phyloP scores from a whole-genome alignment of 2,113 vertebrate species.

The Tragelaphus imberbis region DNA sequence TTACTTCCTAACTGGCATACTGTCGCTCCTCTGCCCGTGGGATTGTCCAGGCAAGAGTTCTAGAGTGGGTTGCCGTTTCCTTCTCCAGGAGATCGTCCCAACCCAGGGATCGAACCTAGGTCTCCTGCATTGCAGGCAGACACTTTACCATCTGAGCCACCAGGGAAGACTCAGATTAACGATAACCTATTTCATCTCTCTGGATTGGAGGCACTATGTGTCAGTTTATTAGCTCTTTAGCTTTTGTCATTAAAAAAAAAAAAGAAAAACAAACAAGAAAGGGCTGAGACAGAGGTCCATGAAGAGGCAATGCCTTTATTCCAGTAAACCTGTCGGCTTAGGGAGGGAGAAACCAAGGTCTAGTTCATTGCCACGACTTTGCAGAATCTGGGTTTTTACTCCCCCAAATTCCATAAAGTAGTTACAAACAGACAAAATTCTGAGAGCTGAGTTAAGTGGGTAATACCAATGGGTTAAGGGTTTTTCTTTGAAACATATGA shows the following conservation, averaged over 20 bases:
- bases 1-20: not conserved
- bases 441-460: not conserved
- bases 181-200: not conserved
- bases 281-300: not conserved
- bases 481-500: not conserved
- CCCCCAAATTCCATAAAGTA: not conserved
- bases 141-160: no score
- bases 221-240: not conserved
- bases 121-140: no score
- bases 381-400: not conserved
- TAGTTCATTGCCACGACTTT: not conserved
- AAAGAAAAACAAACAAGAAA: not conserved
- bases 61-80: no score
- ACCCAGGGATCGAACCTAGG: no score
- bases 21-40: not conserved
- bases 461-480: not conserved
- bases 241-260: not conserved
- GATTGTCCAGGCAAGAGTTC: no score
- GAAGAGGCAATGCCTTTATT: not conserved
- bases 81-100: no score
- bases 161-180: not conserved
- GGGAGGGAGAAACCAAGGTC: not conserved
- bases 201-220: rapidly evolving
- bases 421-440: not conserved
- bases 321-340: not conserved